Percentiles rank a stretch among this genome's conserved stretches.
Conservation (phyloP, 2,888 invertebrate species). For the Palloptera scutellata region DNA sequence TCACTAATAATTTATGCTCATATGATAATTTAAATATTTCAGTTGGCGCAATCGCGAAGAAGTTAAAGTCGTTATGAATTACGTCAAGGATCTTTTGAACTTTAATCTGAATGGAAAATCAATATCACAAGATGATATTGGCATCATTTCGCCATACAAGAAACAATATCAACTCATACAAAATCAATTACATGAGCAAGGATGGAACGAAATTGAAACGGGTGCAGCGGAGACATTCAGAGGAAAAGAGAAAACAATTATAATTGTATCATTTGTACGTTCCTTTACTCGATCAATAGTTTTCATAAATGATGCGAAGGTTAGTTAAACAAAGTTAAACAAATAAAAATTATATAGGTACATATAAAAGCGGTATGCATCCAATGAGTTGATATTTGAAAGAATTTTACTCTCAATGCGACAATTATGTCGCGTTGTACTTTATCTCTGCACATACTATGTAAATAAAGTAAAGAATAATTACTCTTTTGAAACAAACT, state of each 20-base stretch:
- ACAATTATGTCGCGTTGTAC: too few relatives aligned
- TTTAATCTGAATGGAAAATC: conserved; percentile 64
- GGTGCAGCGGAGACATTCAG: conserved; percentile 90
- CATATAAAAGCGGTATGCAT: too few relatives aligned
- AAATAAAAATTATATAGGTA: not conserved
- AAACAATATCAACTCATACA: conserved; percentile 62
- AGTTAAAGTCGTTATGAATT: conserved; percentile 68
- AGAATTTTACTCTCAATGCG: too few relatives aligned
- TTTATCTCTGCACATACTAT: too few relatives aligned
- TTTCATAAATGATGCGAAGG: conserved; percentile 55
- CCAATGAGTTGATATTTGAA: too few relatives aligned
- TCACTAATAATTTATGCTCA: not conserved
- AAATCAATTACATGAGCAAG: conserved; percentile 51
- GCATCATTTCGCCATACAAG: conserved; percentile 70
- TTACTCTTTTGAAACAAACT: too few relatives aligned
- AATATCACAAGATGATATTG: conserved; percentile 66
- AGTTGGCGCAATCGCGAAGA: conserved; percentile 72
- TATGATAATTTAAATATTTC: not conserved
- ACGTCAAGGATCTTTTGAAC: conserved; percentile 67
- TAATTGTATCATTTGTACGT: conserved; percentile 83
- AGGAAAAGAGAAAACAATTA: conserved; percentile 83
- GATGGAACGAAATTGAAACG: conserved; percentile 68
- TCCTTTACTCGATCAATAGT: conserved; percentile 53
- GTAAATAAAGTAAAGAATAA: too few relatives aligned
- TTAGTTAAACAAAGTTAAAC: conserved; percentile 38